Percentiles rank a stretch among this genome's conserved stretches.
These are phyloP conservation scores for Herpailurus yagouaroundi DNA, from an alignment of 2,113 vertebrate species.

Conservation along the genomic window DNA sequence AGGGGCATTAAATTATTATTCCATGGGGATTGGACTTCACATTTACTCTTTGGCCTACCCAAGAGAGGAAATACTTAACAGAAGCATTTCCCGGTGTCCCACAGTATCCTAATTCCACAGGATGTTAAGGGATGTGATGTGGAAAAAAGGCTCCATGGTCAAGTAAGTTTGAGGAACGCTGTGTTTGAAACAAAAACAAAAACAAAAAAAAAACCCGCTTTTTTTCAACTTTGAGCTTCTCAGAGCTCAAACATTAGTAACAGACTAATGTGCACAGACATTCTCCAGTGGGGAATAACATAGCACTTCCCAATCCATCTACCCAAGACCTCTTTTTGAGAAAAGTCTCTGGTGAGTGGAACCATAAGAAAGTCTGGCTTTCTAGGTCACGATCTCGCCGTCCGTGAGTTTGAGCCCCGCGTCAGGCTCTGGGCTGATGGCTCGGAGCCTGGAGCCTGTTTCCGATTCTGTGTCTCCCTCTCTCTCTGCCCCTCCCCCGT, in stretches of 20 bases:
- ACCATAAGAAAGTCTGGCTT: neutral
- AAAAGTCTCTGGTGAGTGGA: neutral
- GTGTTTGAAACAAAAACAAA: neutral
- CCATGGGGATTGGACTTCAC: neutral
- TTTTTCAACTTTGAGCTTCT: slow-evolving; percentile 33
- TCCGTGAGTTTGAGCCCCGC: too few relatives aligned
- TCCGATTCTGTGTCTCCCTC: too few relatives aligned
- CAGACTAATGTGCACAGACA: neutral
- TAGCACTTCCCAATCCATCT: neutral
- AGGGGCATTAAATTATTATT: neutral
- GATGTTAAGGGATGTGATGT: neutral
- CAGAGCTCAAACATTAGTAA: neutral
- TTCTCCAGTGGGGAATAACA: neutral
- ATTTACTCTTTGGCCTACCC: neutral
- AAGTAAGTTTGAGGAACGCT: slow-evolving; percentile 20
- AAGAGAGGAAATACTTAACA: slow-evolving; percentile 1
- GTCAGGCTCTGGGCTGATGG: too few relatives aligned
- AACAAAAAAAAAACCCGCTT: too few relatives aligned
- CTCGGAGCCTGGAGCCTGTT: too few relatives aligned
- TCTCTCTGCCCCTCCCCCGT: too few relatives aligned
- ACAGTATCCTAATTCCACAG: neutral
- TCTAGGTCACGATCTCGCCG: too few relatives aligned
- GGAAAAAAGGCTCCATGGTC: neutral
- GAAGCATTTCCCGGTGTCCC: slow-evolving; percentile 19
- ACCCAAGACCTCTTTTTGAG: neutral